A percentile compares a stretch with the other conserved stretches of the same genome.
Conservation (phyloP, 2,797 vertebrate species). For the Premnoplex brunnescens region DNA sequence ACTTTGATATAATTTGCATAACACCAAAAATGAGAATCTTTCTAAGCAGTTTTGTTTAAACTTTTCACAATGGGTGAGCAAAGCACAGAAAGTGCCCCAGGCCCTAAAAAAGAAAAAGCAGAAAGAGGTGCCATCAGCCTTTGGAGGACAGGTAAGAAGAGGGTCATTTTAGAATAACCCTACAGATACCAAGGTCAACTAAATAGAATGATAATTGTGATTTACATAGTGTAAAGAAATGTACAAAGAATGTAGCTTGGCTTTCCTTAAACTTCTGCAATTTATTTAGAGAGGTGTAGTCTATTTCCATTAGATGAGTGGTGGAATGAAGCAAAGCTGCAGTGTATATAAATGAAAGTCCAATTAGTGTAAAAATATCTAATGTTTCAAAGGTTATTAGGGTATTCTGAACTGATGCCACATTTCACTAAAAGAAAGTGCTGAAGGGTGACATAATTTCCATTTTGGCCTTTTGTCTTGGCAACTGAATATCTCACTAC, state of each 20-base stretch:
- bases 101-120: background rate
- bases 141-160: background rate
- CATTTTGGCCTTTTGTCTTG: background rate
- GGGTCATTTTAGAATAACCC: background rate
- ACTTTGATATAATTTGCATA: slow-evolving; percentile 12
- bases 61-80: background rate
- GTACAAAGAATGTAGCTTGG: background rate
- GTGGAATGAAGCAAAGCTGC: background rate
- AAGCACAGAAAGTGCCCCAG: background rate
- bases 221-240: background rate
- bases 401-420: background rate
- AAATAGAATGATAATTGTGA: background rate
- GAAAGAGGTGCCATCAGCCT: background rate
- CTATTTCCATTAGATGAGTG: background rate
- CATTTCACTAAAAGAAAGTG: background rate
- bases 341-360: background rate
- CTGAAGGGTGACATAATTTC: background rate
- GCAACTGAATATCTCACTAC: background rate
- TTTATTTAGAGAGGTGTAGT: background rate
- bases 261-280: background rate
- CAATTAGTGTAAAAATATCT: background rate
- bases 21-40: background rate
- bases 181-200: background rate
- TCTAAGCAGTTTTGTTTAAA: background rate
- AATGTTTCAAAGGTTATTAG: background rate